phyloP scores from a whole-genome alignment of 2,888 invertebrate genomes.

The Tachina fera region DNA sequence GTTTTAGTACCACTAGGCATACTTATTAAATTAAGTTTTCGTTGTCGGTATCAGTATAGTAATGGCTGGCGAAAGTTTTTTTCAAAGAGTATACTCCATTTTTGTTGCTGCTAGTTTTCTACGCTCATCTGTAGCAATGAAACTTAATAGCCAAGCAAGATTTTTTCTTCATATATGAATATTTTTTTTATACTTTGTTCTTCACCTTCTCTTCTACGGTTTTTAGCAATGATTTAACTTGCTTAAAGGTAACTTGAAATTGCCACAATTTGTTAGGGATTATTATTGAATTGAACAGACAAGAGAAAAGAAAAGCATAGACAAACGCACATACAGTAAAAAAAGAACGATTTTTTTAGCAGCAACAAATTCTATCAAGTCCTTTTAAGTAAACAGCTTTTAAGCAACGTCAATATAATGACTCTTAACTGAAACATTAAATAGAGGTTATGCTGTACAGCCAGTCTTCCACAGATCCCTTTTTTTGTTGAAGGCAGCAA shows the following conservation, averaged over 20 bases:
- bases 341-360: not conserved
- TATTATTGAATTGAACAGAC: conserved; percentile 12
- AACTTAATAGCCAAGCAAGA: conserved; percentile 14
- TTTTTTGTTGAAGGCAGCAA: not conserved
- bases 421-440: conserved; percentile 26
- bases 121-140: not conserved
- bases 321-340: not conserved
- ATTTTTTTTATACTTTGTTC: not conserved
- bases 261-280: conserved; percentile 60
- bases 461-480: conserved; percentile 1
- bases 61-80: no score
- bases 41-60: no score
- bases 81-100: no score
- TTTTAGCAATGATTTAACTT: not conserved
- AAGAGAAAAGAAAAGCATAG: not conserved
- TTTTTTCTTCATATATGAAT: not conserved
- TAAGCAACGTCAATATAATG: conserved; percentile 5
- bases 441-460: not conserved
- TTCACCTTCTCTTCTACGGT: not conserved
- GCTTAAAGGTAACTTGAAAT: conserved; percentile 48
- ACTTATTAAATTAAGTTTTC: no score
- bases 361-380: conserved; percentile 33
- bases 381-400: conserved; percentile 20
- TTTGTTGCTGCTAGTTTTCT: not conserved
- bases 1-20: no score